Conservation (phyloP, 1,140 invertebrate genomes). For the Orius laevigatus region DNA sequence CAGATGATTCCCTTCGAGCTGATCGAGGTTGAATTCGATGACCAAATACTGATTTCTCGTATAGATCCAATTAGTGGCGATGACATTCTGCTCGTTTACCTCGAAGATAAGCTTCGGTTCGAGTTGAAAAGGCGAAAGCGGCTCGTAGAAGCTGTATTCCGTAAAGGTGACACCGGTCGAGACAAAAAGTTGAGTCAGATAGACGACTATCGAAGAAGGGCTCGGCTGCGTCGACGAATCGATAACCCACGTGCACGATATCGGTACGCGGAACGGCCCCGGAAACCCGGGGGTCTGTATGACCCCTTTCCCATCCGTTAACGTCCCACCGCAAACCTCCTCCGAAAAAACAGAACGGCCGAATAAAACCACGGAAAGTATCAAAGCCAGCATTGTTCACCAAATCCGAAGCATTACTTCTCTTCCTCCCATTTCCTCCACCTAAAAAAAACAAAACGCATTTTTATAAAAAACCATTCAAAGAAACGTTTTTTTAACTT, state of each 20-base stretch:
- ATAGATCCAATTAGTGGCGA: constrained; percentile 45
- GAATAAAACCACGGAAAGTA: no score
- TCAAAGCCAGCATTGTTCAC: no score
- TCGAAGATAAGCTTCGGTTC: constrained; percentile 1
- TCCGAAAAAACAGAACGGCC: background rate
- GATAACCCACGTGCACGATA: constrained; percentile 73
- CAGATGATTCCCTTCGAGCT: constrained; percentile 65
- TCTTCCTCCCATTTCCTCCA: no score
- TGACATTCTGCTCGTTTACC: constrained; percentile 34
- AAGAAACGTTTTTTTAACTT: no score
- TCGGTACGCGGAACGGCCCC: constrained; percentile 56
- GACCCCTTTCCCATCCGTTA: constrained; percentile 42
- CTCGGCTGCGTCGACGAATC: constrained; percentile 40
- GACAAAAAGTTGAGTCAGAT: constrained; percentile 75
- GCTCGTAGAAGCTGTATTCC: constrained; percentile 64
- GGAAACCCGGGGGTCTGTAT: constrained; percentile 75
- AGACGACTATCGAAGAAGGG: constrained; percentile 47
- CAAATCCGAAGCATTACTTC: no score
- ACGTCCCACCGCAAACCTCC: constrained; percentile 38
- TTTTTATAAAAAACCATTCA: no score
- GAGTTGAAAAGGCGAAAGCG: constrained; percentile 28
- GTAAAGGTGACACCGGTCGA: constrained; percentile 61
- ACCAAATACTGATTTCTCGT: constrained; percentile 59
- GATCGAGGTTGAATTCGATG: constrained; percentile 52
- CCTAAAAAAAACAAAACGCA: no score